Evolutionary conservation across 2,113 vertebrate genomes (phyloP), one percentile per base, ranked within the genome.

Genomic region (Engystomops pustulosus): DNA sequence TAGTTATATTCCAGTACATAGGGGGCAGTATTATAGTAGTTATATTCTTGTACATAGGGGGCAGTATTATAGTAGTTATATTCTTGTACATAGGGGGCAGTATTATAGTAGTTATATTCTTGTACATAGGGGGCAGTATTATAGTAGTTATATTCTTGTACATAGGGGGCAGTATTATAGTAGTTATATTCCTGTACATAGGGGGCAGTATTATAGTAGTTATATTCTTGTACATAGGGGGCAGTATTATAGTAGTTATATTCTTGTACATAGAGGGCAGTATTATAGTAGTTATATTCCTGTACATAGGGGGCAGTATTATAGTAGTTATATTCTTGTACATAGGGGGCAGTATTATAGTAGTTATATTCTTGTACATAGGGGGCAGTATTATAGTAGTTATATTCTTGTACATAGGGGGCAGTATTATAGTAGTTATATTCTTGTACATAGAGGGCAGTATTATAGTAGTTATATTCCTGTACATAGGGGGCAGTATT

Each of bases 391-490:
- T 55, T 55, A 55, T 55, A 55, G 18, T 55, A 55, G 51, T 55
- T 55, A 55, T 55, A 55, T n/a, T 55, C 51, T 55, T 55, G 51
- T 55, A 55, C 20, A 55, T 55, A 55, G 51, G 51, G n/a, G 20
- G 58, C 23, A 60, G 58, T 60, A 55, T 55, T 55, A 55, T 55
- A 55, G 51, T 55, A 55, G 58, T 60, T 60, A 60, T 60, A 60
- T 60, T 60, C 58, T 60, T 60, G 58, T 27, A 60, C 9, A 27
- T 27, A 60, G 9, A n/a, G 58, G n/a, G 58, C 58, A 27, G 58
- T 60, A 60, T 60, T 60, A 55, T 55, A 60, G 58, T 60, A 27
- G 58, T 60, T 27, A 60, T 30, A 27, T 60, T 27, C 58, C 8
- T 55, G 51, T 55, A 55, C 20, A 55, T 55, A 55, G 51, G 51